Evolutionary conservation across 2,888 invertebrate genomes (phyloP), one percentile per base, ranked within the genome.

Genomic region (Parochlus steinenii): DNA sequence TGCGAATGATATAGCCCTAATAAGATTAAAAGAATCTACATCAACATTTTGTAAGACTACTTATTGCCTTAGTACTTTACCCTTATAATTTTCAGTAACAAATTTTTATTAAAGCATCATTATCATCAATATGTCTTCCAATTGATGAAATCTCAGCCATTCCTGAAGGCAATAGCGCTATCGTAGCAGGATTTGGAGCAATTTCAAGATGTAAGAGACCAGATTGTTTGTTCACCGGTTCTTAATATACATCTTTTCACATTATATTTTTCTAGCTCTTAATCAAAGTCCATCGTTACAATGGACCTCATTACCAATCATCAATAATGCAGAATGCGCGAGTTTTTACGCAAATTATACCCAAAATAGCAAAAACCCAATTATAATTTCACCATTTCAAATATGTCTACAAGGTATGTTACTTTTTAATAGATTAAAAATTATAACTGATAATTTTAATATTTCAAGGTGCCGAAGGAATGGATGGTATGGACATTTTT

Each of bases 111-210:
- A 35, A 41, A 54, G 48, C 40, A 20, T 54, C 46, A 27, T 56
- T 58, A 3, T 55, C 50, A 14, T 61, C 64, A n/a, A 60, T 68
- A 43, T 68, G 68, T 47, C 48, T 68, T 44, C 69, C 70, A 14
- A 42, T 55, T 12, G 54, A 45, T 28, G 42, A 45, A 3, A 43
- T 43, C 23, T 36, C 40, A 4, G 43, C 49, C 5, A 50, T 56
- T 31, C 61, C 67, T 30, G 57, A 58, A 6, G 62, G 63, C 4
- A 54, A 54, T 43, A 58, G 62, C 45, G 67, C 69, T 43, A 63
- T 69, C 32, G 75, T 76, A 2, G 74, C 78, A 5, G 82, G 81
- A 1, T 82, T 81, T 80, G 81, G 81, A 18, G 65, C 69, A 45
- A 7, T 29, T 32, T 33, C 35, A 29, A 32, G 14, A 15, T 33